A percentile compares a stretch with the other conserved stretches of the same genome.
Conservation (phyloP, 23 tunicate species). For the Styela plicata region DNA sequence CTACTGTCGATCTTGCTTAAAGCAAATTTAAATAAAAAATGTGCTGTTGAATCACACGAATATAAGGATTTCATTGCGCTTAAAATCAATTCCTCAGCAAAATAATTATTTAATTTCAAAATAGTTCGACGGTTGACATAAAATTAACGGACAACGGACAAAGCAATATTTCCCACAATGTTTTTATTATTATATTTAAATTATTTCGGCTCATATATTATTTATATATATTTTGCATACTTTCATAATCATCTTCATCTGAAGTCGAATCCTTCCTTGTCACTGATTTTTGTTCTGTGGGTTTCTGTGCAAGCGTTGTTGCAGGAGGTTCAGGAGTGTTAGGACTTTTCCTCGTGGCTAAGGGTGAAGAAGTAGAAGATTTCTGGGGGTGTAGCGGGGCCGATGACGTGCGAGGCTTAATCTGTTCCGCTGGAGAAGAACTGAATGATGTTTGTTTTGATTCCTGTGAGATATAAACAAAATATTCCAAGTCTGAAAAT, state of each 20-base stretch:
- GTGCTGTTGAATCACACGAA: no score
- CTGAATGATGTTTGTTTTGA: neutral
- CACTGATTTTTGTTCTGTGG: neutral
- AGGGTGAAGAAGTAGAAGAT: neutral
- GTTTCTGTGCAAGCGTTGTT: conserved; percentile 6
- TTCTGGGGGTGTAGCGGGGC: neutral
- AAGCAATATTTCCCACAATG: no score
- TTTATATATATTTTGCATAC: neutral
- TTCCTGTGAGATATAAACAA: neutral
- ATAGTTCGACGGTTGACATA: no score
- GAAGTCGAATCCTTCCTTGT: neutral
- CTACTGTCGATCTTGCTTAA: no score
- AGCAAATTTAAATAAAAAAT: no score
- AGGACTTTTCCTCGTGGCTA: neutral
- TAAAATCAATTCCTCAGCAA: no score
- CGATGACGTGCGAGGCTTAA: neutral
- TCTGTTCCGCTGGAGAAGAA: conserved; percentile 26
- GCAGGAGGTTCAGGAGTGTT: neutral
- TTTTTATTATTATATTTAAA: no score
- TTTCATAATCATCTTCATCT: conserved; percentile 17
- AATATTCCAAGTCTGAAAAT: no score
- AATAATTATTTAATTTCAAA: no score
- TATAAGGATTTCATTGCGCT: no score
- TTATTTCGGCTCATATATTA: no score
- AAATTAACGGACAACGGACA: no score